phyloP scores from a whole-genome alignment of 2,113 vertebrate species.

The Pogonocichla stellata region DNA sequence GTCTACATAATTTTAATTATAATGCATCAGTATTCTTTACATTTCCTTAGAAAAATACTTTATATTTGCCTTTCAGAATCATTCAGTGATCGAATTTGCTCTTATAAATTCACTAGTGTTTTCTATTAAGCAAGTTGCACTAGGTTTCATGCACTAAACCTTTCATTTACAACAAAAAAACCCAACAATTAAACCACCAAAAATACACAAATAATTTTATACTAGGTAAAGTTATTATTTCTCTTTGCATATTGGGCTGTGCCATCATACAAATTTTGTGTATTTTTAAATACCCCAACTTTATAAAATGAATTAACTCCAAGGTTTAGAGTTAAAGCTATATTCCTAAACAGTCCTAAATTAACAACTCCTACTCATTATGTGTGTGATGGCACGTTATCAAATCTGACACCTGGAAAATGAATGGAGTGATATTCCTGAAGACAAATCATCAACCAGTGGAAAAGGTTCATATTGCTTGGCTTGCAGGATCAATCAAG shows the following conservation, averaged over 20 bases:
- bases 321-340: neutral
- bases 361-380: neutral
- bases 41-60: neutral
- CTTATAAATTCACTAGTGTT: neutral
- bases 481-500: neutral
- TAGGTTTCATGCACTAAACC: neutral
- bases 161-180: neutral
- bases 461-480: neutral
- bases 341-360: neutral
- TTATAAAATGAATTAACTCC: neutral
- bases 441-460: neutral
- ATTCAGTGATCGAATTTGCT: neutral
- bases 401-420: neutral
- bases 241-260: neutral
- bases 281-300: neutral
- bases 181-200: neutral
- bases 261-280: neutral
- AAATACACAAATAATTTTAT: neutral
- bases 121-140: neutral
- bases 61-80: neutral
- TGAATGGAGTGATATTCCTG: neutral
- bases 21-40: neutral
- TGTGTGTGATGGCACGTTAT: neutral
- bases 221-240: neutral
- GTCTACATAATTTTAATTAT: neutral